Conservation (phyloP, 2,797 vertebrate genomes). For the Urophycis tenuis region DNA sequence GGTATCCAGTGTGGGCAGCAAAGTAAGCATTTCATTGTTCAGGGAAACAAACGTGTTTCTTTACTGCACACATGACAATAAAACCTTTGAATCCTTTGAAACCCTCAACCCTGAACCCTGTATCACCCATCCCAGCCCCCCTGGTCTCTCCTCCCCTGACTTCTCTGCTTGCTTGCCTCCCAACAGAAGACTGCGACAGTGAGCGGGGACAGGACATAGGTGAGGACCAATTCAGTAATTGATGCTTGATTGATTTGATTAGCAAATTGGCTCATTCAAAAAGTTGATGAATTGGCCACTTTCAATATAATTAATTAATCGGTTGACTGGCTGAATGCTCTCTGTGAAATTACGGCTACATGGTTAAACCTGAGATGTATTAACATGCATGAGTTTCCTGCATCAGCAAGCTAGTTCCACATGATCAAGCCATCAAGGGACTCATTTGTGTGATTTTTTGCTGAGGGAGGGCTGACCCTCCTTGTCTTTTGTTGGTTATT, state of each 20-base stretch:
- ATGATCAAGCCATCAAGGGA: neutral
- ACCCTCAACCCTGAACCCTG: neutral
- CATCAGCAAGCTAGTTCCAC: no score
- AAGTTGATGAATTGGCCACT: neutral
- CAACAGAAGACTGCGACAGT: constrained; percentile 84
- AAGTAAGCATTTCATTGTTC: no score
- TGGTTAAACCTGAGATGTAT: neutral
- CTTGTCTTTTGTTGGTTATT: neutral
- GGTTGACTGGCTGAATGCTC: neutral
- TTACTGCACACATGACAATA: no score
- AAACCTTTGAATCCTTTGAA: no score
- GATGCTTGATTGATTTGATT: neutral
- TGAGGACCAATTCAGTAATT: constrained; percentile 60
- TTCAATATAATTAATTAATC: neutral
- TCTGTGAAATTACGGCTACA: neutral
- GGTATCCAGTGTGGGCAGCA: no score
- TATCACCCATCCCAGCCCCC: neutral
- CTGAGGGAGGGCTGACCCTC: neutral
- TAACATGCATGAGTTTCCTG: neutral
- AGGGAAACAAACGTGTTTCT: no score
- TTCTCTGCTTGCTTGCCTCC: constrained; percentile 45
- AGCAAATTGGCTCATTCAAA: neutral
- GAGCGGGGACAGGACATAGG: constrained; percentile 85
- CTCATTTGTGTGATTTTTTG: neutral
- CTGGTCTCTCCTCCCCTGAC: constrained; percentile 13